Evolutionary conservation across 2,888 invertebrate species (phyloP), one percentile per base, ranked within the genome.

Genomic region (Tethea ocularis): DNA sequence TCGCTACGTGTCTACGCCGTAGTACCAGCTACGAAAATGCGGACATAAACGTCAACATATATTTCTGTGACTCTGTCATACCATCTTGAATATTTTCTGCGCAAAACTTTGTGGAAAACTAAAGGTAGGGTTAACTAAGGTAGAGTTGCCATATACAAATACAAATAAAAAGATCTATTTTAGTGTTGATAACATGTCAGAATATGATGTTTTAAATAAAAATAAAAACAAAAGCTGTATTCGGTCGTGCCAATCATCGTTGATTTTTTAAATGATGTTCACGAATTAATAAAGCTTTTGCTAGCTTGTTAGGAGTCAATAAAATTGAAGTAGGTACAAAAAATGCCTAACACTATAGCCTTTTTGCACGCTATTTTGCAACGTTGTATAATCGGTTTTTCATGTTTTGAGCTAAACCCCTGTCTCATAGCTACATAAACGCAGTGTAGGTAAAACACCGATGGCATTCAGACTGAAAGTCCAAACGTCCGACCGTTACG

Each of bases 371-470:
- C 75, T 67, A 84, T 86, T 86, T 85, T 76, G 75, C 64, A 82
- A 83, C 54, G 54, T 1, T 74, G 82, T 80, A 83, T 87, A 90
- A 89, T 86, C 82, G 88, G 80, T 88, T 91, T 90, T 90, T 85
- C 88, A 80, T 89, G 88, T 90, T 88, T 84, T 83, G 76, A 78
- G 80, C 78, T 77, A 79, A 87, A 87, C 83, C 82, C 75, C 69
- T 83, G 84, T 84, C 85, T 78, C 74, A 80, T 74, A 76, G 75
- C 65, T 71, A 71, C 71, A 74, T 74, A 41, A 41, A 20, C 46
- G 46, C 20, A 76, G 73, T 67, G 68, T 68, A 71, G 70, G 68
- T 66, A 58, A 67, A 58, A 62, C 66, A 60, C 61, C 70, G 69
- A 72, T 76, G 83, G 81, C 72, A 81, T 80, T 74, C 83, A 81